These are phyloP conservation scores for Rhopalosiphum nymphaeae DNA, from an alignment of 2,888 invertebrate species.

Conservation along the genomic window DNA sequence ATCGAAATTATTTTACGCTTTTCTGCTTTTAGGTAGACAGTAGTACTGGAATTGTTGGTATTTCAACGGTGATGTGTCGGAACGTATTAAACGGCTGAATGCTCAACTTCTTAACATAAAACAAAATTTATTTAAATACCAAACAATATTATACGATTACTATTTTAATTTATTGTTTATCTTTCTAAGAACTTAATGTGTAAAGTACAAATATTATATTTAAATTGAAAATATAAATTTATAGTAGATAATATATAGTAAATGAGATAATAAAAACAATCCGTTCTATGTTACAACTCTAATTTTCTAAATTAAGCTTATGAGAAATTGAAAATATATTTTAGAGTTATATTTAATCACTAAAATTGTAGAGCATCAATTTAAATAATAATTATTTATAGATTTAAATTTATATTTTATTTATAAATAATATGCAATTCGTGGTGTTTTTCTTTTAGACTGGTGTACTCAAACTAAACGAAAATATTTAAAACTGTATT, in stretches of 20 bases:
- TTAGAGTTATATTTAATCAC: neutral
- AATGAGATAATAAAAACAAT: neutral
- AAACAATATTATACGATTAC: neutral
- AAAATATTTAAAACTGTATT: neutral
- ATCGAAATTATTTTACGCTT: conserved; percentile 62
- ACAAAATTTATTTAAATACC: conserved; percentile 32
- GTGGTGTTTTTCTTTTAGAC: neutral
- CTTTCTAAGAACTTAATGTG: neutral
- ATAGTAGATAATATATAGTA: neutral
- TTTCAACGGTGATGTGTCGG: conserved; percentile 53
- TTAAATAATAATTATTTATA: neutral
- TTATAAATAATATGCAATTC: neutral
- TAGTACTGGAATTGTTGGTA: neutral
- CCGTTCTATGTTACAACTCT: neutral
- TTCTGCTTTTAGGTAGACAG: conserved; percentile 63
- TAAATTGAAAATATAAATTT: neutral
- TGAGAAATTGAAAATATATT: neutral
- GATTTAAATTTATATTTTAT: neutral
- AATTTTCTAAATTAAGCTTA: neutral
- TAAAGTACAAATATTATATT: neutral
- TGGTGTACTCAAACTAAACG: neutral
- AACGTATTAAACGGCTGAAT: conserved; percentile 60
- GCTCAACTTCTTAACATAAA: conserved; percentile 37
- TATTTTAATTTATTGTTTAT: neutral
- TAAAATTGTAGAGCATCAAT: neutral